Evolutionary conservation across 2,888 invertebrate genomes (phyloP).

Genomic region (Orthosia gothica): DNA sequence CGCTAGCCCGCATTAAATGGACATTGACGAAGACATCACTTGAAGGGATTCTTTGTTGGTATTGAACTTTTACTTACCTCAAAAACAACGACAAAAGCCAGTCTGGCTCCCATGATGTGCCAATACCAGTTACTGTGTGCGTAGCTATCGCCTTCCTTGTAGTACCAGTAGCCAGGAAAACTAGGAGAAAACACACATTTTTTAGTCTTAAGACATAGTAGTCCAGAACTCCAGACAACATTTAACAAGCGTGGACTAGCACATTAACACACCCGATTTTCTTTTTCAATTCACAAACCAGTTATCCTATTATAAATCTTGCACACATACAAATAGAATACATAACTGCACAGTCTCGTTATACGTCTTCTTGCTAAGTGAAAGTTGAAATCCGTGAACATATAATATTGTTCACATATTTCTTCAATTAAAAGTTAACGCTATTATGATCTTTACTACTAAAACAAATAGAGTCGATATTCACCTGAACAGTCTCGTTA

Average conservation of each 20-base stretch:
- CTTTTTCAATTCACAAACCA: too few species aligned
- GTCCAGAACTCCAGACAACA: too few species aligned
- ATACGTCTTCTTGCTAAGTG: conserved; percentile 83
- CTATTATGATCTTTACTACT: background rate
- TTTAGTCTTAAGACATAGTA: too few species aligned
- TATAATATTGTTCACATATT: conserved; percentile 94
- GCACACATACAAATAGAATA: background rate
- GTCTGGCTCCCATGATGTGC: conserved; percentile 97
- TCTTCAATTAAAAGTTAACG: conserved; percentile 83
- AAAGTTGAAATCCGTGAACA: conserved; percentile 93
- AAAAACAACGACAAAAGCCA: conserved; percentile 98
- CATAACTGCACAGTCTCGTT: conserved; percentile 93
- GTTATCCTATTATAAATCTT: background rate
- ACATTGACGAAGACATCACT: too few species aligned
- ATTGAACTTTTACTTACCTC: conserved; percentile 92
- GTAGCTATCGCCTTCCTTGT: conserved; percentile 89
- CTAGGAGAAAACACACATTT: conserved; percentile 80
- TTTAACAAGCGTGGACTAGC: too few species aligned
- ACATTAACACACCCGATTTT: too few species aligned
- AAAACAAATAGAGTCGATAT: conserved; percentile 15
- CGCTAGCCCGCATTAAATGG: too few species aligned
- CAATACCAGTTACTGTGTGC: conserved; percentile 95
- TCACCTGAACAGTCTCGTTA: conserved; percentile 93
- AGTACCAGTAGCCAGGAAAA: conserved; percentile 96
- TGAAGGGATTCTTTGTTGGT: too few species aligned